Base-by-base conservation (phyloP, 2,888 invertebrate genomes). In the Folsomia candida region DNA sequence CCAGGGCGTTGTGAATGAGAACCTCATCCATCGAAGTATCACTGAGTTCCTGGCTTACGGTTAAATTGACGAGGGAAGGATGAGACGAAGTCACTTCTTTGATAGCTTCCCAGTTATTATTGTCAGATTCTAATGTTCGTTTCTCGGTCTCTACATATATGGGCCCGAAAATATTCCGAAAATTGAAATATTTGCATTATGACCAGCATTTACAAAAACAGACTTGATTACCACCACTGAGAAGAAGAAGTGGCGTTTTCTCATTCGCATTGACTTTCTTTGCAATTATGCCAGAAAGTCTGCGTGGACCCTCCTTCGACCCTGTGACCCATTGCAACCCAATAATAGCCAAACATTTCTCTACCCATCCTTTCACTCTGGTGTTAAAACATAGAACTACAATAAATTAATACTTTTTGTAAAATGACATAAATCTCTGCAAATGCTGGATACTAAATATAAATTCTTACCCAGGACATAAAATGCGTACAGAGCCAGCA, bases 401-500 rank as follows among this genome's bases (percentile, higher is more conserved):
- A n/a, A n/a, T n/a, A n/a, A n/a, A n/a, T n/a, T n/a, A n/a, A n/a
- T n/a, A n/a, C n/a, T n/a, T n/a, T n/a, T n/a, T n/a, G n/a, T n/a
- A n/a, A n/a, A n/a, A n/a, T n/a, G n/a, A n/a, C n/a, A n/a, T n/a
- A n/a, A n/a, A n/a, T n/a, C n/a, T n/a, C n/a, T n/a, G 11, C 18
- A 9, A 28, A 24, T 26, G 20, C 6, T 24, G 54, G 18, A 64
- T 11, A 24, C 25, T 51, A n/a, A 63, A 4, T 4, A 71, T 22
- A 28, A 18, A 51, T 6, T 27, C 62, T 68, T 73, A 80, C 80
- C 76, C 9, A 77, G 61, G 27, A 84, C 82, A 83, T 94, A 95
- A 2, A 88, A 78, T 57, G 90, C 82, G 81, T 94, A 91, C n/a
- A 92, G 84, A 0, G 89, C 82, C 76, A 91, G 87, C 73, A 95